phyloP scores from a whole-genome alignment of 2,113 vertebrate genomes.

The Ctenodactylus gundi region DNA sequence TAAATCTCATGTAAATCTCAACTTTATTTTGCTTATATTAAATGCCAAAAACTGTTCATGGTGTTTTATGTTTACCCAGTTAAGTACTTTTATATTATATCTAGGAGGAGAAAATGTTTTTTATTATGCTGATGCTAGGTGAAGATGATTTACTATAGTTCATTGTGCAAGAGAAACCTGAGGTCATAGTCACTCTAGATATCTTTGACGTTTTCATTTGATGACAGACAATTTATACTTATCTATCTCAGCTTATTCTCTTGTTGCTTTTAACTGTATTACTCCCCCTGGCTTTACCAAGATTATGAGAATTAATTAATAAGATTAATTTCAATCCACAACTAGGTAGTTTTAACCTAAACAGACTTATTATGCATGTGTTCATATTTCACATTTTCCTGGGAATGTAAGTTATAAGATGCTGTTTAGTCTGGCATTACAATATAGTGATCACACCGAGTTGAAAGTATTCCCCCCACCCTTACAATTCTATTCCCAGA shows the following conservation, averaged over 20 bases:
- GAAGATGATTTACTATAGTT: constrained; percentile 37
- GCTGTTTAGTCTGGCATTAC: not conserved
- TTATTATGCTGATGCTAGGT: not conserved
- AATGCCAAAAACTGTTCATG: not conserved
- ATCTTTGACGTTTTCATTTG: constrained; percentile 41
- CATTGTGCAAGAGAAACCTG: not conserved
- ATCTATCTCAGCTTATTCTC: constrained; percentile 2
- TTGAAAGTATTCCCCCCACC: not conserved
- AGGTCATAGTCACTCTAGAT: not conserved
- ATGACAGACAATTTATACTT: constrained; percentile 23
- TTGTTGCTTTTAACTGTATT: not conserved
- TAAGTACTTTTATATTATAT: not conserved
- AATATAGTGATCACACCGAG: not conserved
- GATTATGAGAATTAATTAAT: constrained; percentile 55
- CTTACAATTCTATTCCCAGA: not conserved
- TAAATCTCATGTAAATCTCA: not conserved
- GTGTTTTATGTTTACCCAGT: not conserved
- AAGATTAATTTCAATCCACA: constrained; percentile 49
- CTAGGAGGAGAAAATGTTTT: not conserved
- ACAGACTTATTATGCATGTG: constrained; percentile 29
- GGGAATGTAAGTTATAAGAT: too few species aligned
- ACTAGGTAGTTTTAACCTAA: constrained; percentile 19
- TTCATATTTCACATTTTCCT: constrained; percentile 26
- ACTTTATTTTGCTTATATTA: not conserved
- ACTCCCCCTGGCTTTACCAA: constrained; percentile 13